Conservation (phyloP, 2,888 invertebrate genomes). For the Meghimatium bilineatum region DNA sequence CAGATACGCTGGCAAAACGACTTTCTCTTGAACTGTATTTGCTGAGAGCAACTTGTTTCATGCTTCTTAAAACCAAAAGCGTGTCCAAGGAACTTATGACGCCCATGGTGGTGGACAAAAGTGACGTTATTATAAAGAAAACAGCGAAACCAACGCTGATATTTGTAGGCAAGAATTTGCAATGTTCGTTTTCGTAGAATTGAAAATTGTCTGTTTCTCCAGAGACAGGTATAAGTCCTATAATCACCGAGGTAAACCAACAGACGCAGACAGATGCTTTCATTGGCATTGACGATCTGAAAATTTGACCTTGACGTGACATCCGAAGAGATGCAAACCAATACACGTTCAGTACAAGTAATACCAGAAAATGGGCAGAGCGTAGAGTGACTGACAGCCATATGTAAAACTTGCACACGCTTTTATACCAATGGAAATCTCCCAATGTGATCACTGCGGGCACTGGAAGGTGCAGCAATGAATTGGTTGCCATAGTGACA, state of each 20-base stretch:
- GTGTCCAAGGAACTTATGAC: slow-evolving; percentile 62
- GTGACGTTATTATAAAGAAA: slow-evolving; percentile 57
- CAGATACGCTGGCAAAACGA: slow-evolving; percentile 53
- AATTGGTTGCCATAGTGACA: slow-evolving; percentile 61
- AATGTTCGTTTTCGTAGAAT: slow-evolving; percentile 47
- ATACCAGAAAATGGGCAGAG: slow-evolving; percentile 43
- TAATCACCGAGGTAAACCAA: slow-evolving; percentile 40
- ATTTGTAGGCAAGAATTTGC: slow-evolving; percentile 61
- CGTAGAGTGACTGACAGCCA: slow-evolving; percentile 48
- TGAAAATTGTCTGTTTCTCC: slow-evolving; percentile 43
- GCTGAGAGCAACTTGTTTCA: slow-evolving; percentile 60
- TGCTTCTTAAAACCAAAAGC: slow-evolving; percentile 58
- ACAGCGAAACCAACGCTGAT: slow-evolving; percentile 60
- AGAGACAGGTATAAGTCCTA: slow-evolving; percentile 46
- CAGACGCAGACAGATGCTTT: slow-evolving; percentile 32
- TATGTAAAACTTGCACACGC: slow-evolving; percentile 48
- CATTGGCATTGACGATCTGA: slow-evolving; percentile 38
- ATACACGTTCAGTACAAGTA: slow-evolving; percentile 46
- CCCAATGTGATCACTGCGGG: slow-evolving; percentile 58
- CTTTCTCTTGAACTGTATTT: slow-evolving; percentile 65
- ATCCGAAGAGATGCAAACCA: slow-evolving; percentile 50
- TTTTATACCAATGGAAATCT: slow-evolving; percentile 41
- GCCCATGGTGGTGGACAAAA: slow-evolving; percentile 56
- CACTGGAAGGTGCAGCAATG: slow-evolving; percentile 58
- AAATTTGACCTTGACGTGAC: slow-evolving; percentile 37